These are phyloP conservation scores for Ancistrus triradiatus DNA, from an alignment of 2,113 vertebrate genomes.

Conservation along the genomic window DNA sequence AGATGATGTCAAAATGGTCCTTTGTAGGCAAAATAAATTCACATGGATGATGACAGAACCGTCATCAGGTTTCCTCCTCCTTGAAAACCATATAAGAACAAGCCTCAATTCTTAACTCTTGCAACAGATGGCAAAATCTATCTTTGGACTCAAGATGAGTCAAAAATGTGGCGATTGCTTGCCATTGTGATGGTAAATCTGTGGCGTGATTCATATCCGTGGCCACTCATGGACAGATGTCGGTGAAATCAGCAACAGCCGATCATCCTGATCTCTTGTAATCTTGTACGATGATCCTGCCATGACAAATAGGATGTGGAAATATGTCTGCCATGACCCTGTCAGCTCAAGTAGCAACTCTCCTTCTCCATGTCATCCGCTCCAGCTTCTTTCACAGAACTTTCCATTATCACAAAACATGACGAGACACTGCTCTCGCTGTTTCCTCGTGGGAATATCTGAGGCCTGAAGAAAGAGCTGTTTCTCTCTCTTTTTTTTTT, in stretches of 20 bases:
- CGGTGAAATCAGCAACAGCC: conserved; percentile 87
- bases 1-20: no score
- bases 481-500: no score
- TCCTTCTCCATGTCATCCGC: background rate
- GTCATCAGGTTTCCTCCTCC: no score
- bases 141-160: conserved; percentile 9
- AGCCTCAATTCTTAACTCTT: no score
- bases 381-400: no score
- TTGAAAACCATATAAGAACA: no score
- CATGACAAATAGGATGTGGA: conserved; percentile 66
- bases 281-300: conserved; percentile 74
- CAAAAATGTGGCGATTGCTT: conserved; percentile 1
- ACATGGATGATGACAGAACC: no score
- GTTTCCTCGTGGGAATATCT: no score
- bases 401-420: no score
- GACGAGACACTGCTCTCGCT: no score
- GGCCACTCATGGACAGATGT: conserved; percentile 91
- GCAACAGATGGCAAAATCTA: conserved; percentile 18
- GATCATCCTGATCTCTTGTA: conserved; percentile 81
- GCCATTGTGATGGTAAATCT: conserved; percentile 64
- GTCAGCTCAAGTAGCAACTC: conserved; percentile 23
- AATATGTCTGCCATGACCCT: conserved; percentile 50
- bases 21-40: no score
- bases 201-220: conserved; percentile 69
- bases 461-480: no score